Evolutionary conservation across 2,888 invertebrate genomes (phyloP), one percentile per base, ranked within the genome.

Genomic region (Noctua janthe): DNA sequence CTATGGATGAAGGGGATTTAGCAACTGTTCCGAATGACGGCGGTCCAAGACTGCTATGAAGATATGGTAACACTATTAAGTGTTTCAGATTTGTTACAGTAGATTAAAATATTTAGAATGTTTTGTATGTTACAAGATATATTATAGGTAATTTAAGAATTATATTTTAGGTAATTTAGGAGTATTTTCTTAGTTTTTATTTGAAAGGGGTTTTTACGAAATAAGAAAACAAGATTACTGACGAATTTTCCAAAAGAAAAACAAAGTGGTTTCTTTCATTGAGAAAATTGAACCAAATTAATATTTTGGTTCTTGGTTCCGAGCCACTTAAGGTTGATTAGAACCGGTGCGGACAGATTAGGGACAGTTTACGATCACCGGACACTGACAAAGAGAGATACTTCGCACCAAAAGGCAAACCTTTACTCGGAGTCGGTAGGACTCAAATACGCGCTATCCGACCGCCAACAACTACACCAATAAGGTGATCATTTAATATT

Each of bases 401-500:
- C 17, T 35, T 35, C 10, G 10, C 35, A 66, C 39, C 0, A 39
- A 39, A 20, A 66, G 0, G 20, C 64, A 35, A 64, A 64, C 35
- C 8, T 64, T 64, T 64, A 64, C 35, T 35, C 35, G 35, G 35
- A 39, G 10, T 62, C 1, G n/a, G 62, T 29, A 62, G 15, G 11
- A 39, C 6, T 47, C 15, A 47, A 47, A 47, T 47, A 47, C 47
- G 3, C 20, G 29, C 13, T 3, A 8, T 47, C 17, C 20, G 15
- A 20, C 20, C n/a, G 15, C 51, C 5, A 23, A 11, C 6, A 62
- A 29, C 56, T 47, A 69, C 35, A 62, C 39, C 39, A 80, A 79
- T 71, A 74, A 59, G 35, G 39, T 70, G 51, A 39, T 71, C 35
- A 74, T 66, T 84, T 82, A 78, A 82, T 80, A 85, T 86, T 83